phyloP scores from a whole-genome alignment of 2,797 vertebrate genomes.

The Acipenser oxyrinchus region DNA sequence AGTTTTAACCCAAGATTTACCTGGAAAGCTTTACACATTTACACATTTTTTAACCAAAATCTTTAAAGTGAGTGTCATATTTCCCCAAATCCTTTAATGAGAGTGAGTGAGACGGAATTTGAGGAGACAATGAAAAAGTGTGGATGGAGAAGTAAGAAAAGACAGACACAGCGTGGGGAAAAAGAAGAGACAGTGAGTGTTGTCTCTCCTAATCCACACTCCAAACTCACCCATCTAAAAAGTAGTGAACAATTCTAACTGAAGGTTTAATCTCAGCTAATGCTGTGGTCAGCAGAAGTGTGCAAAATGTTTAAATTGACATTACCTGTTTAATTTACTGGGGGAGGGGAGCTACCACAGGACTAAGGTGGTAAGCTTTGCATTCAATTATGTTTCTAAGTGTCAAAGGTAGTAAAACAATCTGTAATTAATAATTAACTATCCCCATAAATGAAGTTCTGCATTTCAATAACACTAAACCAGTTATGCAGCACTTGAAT shows the following conservation, averaged over 20 bases:
- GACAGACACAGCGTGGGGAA: neutral
- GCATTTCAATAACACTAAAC: too few relatives aligned
- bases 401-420: too few relatives aligned
- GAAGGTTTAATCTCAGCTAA: neutral
- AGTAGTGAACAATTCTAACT: neutral
- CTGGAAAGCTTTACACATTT: too few relatives aligned
- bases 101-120: too few relatives aligned
- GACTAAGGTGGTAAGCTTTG: neutral
- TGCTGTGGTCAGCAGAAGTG: neutral
- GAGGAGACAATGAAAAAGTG: conserved; percentile 25
- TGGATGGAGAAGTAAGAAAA: neutral
- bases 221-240: neutral
- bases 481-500: neutral
- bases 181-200: neutral
- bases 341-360: neutral
- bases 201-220: too few relatives aligned
- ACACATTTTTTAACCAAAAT: too few relatives aligned
- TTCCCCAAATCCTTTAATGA: too few relatives aligned
- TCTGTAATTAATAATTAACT: too few relatives aligned
- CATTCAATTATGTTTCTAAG: neutral
- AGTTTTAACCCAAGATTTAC: too few relatives aligned
- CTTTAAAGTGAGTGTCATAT: too few relatives aligned
- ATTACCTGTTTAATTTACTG: neutral
- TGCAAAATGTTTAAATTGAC: neutral
- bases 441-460: too few relatives aligned